Evolutionary conservation across 2,113 vertebrate genomes (phyloP).

Genomic region (Glaucomys volans): DNA sequence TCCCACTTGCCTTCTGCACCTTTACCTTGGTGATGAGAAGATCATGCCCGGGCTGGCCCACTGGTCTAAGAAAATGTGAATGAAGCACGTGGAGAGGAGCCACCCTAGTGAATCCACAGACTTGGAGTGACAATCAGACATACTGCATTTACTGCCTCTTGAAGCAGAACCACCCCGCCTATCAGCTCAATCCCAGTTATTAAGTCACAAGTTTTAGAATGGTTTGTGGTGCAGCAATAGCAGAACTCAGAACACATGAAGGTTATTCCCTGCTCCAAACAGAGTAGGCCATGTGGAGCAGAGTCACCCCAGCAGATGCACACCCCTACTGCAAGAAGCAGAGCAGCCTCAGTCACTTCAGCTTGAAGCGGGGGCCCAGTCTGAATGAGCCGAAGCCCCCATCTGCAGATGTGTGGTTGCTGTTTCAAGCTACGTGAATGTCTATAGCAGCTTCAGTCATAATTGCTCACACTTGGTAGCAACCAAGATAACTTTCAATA

Average conservation of each 20-base stretch:
- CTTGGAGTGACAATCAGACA: neutral
- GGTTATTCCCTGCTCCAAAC: too few species aligned
- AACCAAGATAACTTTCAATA: neutral
- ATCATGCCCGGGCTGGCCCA: neutral
- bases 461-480: neutral
- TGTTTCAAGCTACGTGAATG: neutral
- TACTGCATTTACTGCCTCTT: neutral
- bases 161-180: neutral
- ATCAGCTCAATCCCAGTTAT: neutral
- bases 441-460: neutral
- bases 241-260: neutral
- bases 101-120: neutral
- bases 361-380: neutral
- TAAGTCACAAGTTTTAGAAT: neutral
- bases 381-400: neutral
- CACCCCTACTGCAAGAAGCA: neutral
- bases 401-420: neutral
- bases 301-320: neutral
- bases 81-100: neutral
- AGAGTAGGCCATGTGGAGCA: too few species aligned
- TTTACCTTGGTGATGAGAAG: neutral
- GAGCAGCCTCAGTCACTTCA: neutral
- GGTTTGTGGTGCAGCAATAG: neutral
- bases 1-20: neutral
- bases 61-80: neutral